Conservation (phyloP, 2,797 vertebrate species). For the Falco columbarius region DNA sequence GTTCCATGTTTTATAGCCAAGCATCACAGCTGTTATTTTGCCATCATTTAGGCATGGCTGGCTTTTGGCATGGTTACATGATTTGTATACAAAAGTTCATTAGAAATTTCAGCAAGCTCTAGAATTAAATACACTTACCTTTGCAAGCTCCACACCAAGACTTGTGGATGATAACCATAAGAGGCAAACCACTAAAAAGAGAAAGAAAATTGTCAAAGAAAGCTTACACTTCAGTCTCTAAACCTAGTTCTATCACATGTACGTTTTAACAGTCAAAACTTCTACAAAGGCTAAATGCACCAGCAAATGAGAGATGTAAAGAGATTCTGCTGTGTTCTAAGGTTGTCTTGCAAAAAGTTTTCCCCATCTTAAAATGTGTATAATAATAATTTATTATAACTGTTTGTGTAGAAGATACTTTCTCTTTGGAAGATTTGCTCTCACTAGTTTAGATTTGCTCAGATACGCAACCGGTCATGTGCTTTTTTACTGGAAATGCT, state of each 20-base stretch:
- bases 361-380: background rate
- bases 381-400: background rate
- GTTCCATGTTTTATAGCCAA: background rate
- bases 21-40: background rate
- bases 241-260: background rate
- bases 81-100: background rate
- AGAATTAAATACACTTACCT: constrained; percentile 78
- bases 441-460: background rate
- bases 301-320: background rate
- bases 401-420: background rate
- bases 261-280: background rate
- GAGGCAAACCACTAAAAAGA: constrained; percentile 88
- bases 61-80: background rate
- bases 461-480: background rate
- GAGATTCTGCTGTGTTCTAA: background rate
- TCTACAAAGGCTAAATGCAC: background rate
- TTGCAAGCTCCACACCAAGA: constrained; percentile 99
- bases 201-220: background rate
- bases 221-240: background rate
- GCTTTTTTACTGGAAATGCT: background rate
- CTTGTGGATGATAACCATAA: constrained; percentile 98
- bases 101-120: background rate
- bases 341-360: background rate
- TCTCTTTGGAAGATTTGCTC: background rate
- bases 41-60: background rate